These are phyloP conservation scores for Andrena bucephala DNA, from an alignment of 2,888 invertebrate species.

Conservation along the genomic window DNA sequence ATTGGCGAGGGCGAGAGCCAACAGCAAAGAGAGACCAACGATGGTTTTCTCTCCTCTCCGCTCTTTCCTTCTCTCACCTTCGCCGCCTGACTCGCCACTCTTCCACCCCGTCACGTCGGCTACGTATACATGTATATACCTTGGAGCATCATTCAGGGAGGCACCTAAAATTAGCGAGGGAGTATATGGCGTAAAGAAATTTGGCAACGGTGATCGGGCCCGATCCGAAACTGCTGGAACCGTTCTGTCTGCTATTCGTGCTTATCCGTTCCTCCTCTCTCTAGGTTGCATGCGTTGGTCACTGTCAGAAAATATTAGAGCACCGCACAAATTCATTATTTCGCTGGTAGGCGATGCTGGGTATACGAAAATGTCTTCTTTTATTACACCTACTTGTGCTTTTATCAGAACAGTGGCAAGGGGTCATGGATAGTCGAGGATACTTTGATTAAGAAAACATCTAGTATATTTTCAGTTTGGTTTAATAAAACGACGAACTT, in stretches of 20 bases:
- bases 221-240: conserved; percentile 25
- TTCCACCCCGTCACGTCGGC: conserved; percentile 54
- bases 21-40: conserved; percentile 29
- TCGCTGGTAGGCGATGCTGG: too few relatives aligned
- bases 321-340: too few relatives aligned
- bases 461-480: too few relatives aligned
- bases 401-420: too few relatives aligned
- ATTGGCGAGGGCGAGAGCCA: conserved; percentile 67
- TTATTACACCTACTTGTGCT: too few relatives aligned
- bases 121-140: conserved; percentile 27
- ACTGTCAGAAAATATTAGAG: too few relatives aligned
- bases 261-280: background rate
- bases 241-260: background rate
- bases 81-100: conserved; percentile 13
- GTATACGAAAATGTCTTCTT: too few relatives aligned
- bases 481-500: too few relatives aligned
- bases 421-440: too few relatives aligned
- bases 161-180: conserved; percentile 77
- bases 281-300: background rate
- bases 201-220: conserved; percentile 64
- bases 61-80: conserved; percentile 32
- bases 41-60: conserved; percentile 18
- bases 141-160: conserved; percentile 65
- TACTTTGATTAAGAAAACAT: too few relatives aligned
- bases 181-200: conserved; percentile 67